A percentile compares a stretch with the other conserved stretches of the same genome.
Evolutionary conservation across 2,888 invertebrate species (phyloP).

Genomic region (Isotomurus palustris): DNA sequence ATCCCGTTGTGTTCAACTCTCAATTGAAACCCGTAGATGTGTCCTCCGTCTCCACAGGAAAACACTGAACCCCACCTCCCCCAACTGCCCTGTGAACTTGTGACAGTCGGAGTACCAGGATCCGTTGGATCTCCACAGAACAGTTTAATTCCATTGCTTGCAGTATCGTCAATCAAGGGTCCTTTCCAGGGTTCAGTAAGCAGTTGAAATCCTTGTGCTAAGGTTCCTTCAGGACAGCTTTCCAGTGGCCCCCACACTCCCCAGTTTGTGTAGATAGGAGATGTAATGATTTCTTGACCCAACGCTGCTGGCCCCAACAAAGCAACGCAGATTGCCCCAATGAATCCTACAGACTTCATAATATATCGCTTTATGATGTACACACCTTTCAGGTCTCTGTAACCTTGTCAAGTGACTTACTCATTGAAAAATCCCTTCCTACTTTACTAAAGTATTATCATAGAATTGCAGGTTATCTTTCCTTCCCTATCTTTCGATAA

Average conservation of each 20-base stretch:
- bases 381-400: too few species aligned
- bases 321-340: too few species aligned
- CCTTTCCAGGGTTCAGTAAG: constrained; percentile 14
- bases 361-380: too few species aligned
- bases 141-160: constrained; percentile 11
- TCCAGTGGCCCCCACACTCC: constrained; percentile 19
- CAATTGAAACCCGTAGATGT: constrained; percentile 14
- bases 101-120: background rate
- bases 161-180: constrained; percentile 13
- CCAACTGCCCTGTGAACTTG: constrained; percentile 5
- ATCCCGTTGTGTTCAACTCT: constrained; percentile 1
- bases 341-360: too few species aligned
- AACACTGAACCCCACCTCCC: background rate
- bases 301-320: too few species aligned
- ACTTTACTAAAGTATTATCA: too few species aligned
- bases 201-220: constrained; percentile 21
- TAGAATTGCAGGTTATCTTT: too few species aligned
- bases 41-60: background rate
- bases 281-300: constrained; percentile 14
- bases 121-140: constrained; percentile 18
- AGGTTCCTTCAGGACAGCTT: constrained; percentile 10
- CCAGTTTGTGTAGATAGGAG: constrained; percentile 19
- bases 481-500: too few species aligned
- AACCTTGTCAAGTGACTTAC: too few species aligned
- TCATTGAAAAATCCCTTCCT: too few species aligned